These are phyloP conservation scores for Trichomycterus rosablanca DNA, from an alignment of 2,113 vertebrate genomes.

Conservation along the genomic window DNA sequence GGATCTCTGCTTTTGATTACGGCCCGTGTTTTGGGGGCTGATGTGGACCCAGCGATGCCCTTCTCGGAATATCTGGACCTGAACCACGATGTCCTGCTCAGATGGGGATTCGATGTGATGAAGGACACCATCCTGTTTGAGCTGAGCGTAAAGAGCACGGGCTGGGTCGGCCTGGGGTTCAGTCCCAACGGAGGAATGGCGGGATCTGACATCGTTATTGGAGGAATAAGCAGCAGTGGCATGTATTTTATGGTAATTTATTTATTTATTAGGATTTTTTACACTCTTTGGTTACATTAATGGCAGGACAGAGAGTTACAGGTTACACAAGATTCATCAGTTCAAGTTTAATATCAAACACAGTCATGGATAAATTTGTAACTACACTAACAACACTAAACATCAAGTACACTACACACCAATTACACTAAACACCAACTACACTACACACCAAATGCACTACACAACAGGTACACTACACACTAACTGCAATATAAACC, in stretches of 20 bases:
- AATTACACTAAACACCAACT: neutral
- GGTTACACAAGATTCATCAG: too few species aligned
- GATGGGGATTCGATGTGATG: slow-evolving; percentile 64
- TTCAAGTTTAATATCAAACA: too few species aligned
- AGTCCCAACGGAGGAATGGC: slow-evolving; percentile 57
- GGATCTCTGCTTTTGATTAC: slow-evolving; percentile 38
- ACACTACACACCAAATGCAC: too few species aligned
- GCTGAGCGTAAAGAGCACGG: slow-evolving; percentile 61
- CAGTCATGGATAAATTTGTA: too few species aligned
- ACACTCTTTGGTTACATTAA: too few species aligned
- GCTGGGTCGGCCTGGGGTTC: slow-evolving; percentile 73
- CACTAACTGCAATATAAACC: neutral
- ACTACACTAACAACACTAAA: neutral
- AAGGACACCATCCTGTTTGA: slow-evolving; percentile 64
- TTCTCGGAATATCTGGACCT: slow-evolving; percentile 67
- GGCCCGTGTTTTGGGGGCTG: neutral
- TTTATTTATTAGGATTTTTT: too few species aligned
- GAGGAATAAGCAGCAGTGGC: slow-evolving; percentile 56
- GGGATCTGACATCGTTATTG: slow-evolving; percentile 67
- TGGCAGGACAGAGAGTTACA: too few species aligned
- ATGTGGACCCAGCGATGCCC: slow-evolving; percentile 38
- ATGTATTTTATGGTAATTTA: slow-evolving; percentile 68
- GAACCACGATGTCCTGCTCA: slow-evolving; percentile 47
- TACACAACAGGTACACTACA: neutral
- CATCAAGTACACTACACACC: neutral